Evolutionary conservation across 2,888 invertebrate species (phyloP).

Genomic region (Tetragonisca angustula): DNA sequence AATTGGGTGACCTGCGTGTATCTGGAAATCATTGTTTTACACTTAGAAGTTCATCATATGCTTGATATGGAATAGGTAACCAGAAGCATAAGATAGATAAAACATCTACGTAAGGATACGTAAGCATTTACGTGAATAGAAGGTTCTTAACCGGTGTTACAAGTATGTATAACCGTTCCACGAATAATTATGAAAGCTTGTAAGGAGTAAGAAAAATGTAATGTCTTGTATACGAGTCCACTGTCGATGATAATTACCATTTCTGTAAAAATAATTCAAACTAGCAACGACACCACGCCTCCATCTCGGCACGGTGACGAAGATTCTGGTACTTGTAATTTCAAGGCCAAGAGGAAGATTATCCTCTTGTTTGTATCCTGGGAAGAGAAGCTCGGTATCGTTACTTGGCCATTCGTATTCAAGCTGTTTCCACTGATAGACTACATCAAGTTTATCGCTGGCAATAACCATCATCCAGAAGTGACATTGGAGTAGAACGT

Average conservation of each 20-base stretch:
- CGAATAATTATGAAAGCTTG: too few relatives aligned
- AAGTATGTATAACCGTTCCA: too few relatives aligned
- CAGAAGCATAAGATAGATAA: not conserved
- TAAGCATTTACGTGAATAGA: too few relatives aligned
- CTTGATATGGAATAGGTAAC: not conserved
- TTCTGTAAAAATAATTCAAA: constrained; percentile 89
- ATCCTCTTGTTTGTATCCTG: constrained; percentile 85
- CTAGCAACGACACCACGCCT: constrained; percentile 90
- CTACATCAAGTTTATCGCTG: constrained; percentile 51
- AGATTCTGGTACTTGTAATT: constrained; percentile 88
- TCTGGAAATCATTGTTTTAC: constrained; percentile 84
- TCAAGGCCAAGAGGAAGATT: constrained; percentile 91
- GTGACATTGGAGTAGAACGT: constrained; percentile 36
- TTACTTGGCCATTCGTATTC: constrained; percentile 88
- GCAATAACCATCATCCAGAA: constrained; percentile 27
- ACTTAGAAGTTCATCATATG: not conserved
- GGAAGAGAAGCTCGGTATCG: constrained; percentile 84
- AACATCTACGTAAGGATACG: not conserved
- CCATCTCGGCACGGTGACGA: constrained; percentile 91
- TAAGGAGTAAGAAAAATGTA: too few relatives aligned
- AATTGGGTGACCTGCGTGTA: constrained; percentile 87
- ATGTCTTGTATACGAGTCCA: too few relatives aligned
- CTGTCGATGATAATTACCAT: constrained; percentile 85
- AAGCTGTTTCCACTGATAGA: constrained; percentile 89
- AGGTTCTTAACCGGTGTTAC: too few relatives aligned